Conservation (phyloP, 2,113 vertebrate genomes). For the Phasianus colchicus region DNA sequence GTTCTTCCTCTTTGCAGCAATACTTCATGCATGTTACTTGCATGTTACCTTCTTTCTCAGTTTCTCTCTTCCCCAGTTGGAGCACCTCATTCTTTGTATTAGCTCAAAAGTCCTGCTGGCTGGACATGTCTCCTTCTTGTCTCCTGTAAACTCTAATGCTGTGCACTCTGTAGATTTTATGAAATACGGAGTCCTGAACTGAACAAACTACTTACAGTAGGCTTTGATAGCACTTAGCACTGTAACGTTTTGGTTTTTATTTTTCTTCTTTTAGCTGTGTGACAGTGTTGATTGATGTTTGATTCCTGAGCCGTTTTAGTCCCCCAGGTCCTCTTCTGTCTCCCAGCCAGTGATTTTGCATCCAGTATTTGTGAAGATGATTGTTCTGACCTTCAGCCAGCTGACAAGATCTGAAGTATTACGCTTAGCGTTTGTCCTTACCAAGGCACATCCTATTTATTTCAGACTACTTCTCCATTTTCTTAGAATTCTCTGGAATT, state of each 20-base stretch:
- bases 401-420: neutral
- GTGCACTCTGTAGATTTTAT: neutral
- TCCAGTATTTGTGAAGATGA: constrained; percentile 24
- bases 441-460: neutral
- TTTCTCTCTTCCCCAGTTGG: neutral
- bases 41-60: neutral
- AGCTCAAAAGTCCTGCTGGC: neutral
- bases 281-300: neutral
- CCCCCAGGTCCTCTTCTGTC: neutral
- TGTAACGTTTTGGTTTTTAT: neutral
- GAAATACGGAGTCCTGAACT: neutral
- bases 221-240: neutral
- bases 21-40: neutral
- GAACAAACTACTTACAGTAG: neutral
- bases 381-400: constrained; percentile 24
- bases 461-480: neutral
- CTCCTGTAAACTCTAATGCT: neutral
- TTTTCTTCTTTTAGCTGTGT: neutral
- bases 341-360: neutral
- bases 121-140: neutral
- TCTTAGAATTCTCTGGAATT: constrained; percentile 9
- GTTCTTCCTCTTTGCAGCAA: neutral
- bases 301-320: neutral
- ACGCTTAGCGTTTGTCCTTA: neutral
- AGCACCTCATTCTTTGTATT: neutral